Conservation (phyloP, 2,888 invertebrate species). For the Petrolisthes cinctipes region DNA sequence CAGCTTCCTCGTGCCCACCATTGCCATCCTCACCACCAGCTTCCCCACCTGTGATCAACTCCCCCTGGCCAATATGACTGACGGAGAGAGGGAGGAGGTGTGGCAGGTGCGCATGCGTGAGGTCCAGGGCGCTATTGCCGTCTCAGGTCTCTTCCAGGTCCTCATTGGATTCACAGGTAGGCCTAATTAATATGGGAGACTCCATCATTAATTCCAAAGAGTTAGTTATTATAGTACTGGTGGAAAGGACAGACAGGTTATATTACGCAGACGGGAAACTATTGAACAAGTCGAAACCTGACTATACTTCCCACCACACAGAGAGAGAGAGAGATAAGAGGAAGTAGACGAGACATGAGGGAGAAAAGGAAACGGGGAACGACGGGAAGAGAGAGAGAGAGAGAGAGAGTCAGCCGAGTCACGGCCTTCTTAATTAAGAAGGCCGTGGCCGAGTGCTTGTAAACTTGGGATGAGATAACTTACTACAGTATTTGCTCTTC, state of each 20-base stretch:
- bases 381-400: background rate
- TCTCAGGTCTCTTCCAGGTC: slow-evolving; percentile 82
- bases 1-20: slow-evolving; percentile 82
- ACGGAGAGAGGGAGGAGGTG: slow-evolving; percentile 74
- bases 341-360: too few species aligned
- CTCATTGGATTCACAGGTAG: slow-evolving; percentile 75
- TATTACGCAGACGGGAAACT: too few species aligned
- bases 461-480: background rate
- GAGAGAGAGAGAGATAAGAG: background rate
- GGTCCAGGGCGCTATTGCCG: slow-evolving; percentile 85
- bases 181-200: slow-evolving; percentile 25
- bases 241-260: background rate
- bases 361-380: background rate
- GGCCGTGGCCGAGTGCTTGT: background rate
- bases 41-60: slow-evolving; percentile 79
- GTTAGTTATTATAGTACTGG: background rate
- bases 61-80: slow-evolving; percentile 73
- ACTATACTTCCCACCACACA: background rate
- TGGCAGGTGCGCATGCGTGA: slow-evolving; percentile 85
- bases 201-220: background rate
- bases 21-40: slow-evolving; percentile 80
- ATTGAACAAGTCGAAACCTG: background rate
- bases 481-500: background rate
- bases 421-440: too few species aligned
- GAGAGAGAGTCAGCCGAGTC: background rate